Percentiles rank a stretch among this genome's conserved stretches.
phyloP scores from a whole-genome alignment of 1,140 invertebrate genomes.

The Bombus vancouverensis region DNA sequence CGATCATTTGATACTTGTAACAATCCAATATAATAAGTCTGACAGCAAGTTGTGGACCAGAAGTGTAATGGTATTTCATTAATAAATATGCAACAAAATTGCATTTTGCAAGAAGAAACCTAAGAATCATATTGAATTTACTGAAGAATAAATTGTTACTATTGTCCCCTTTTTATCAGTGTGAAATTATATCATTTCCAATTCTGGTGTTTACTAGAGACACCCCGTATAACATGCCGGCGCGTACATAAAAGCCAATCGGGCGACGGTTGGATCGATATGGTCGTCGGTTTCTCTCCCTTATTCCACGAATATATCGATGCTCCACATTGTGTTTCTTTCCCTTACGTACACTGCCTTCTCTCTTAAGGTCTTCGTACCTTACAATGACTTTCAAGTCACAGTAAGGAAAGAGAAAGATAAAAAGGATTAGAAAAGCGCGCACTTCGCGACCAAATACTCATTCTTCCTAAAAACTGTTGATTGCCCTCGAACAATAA shows the following conservation, averaged over 20 bases:
- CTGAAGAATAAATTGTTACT: neutral
- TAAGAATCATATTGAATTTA: neutral
- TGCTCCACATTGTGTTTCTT: constrained; percentile 45
- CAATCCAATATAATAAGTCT: neutral
- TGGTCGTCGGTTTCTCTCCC: constrained; percentile 48
- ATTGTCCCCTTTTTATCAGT: neutral
- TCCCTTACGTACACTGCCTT: neutral
- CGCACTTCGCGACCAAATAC: neutral
- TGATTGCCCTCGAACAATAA: neutral
- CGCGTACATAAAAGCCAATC: constrained; percentile 52
- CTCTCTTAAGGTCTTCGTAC: neutral
- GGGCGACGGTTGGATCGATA: constrained; percentile 52
- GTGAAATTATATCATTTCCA: neutral
- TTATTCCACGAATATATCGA: constrained; percentile 51
- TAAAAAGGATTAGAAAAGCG: constrained; percentile 10
- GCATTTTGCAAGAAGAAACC: neutral
- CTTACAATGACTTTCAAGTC: constrained; percentile 4
- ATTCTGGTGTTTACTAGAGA: neutral
- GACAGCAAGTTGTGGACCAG: neutral
- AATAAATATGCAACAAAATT: neutral
- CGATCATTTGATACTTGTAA: neutral
- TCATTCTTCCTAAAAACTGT: neutral
- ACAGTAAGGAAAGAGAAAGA: neutral
- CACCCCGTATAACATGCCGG: constrained; percentile 11
- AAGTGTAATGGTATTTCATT: neutral